Evolutionary conservation across 2,797 vertebrate genomes (phyloP).

Genomic region (Lutra lutra): DNA sequence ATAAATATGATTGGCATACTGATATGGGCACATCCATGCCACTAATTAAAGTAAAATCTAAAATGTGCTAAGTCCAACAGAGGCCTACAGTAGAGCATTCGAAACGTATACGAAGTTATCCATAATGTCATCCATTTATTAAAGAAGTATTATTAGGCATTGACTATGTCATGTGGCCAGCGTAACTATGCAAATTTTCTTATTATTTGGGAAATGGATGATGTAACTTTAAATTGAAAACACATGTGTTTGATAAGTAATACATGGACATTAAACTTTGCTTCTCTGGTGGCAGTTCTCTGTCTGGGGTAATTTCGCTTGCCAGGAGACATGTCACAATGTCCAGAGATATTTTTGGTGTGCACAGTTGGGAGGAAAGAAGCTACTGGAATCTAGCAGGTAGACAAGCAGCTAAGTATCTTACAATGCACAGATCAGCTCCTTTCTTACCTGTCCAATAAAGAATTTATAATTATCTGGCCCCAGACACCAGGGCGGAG

Average conservation of each 20-base stretch:
- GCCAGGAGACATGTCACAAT: not conserved
- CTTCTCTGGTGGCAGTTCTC: not conserved
- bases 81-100: not conserved
- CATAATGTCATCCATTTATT: not conserved
- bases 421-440: not conserved
- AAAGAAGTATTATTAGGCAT: not conserved
- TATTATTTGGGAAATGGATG: not conserved
- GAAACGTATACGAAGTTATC: not conserved
- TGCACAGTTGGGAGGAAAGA: not conserved
- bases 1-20: not conserved
- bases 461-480: not conserved
- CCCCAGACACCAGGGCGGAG: not conserved
- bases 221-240: not conserved
- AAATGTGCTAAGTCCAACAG: not conserved
- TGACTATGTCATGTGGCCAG: not conserved
- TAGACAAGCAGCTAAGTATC: not conserved
- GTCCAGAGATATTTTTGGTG: not conserved
- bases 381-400: not conserved
- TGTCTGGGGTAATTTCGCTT: not conserved
- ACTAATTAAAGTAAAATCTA: constrained; percentile 31
- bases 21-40: not conserved
- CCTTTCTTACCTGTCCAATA: not conserved
- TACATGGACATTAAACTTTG: not conserved
- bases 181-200: not conserved
- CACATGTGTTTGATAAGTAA: not conserved